Base-by-base conservation (phyloP, 2,888 invertebrate species). In the Cistogaster globosa region DNA sequence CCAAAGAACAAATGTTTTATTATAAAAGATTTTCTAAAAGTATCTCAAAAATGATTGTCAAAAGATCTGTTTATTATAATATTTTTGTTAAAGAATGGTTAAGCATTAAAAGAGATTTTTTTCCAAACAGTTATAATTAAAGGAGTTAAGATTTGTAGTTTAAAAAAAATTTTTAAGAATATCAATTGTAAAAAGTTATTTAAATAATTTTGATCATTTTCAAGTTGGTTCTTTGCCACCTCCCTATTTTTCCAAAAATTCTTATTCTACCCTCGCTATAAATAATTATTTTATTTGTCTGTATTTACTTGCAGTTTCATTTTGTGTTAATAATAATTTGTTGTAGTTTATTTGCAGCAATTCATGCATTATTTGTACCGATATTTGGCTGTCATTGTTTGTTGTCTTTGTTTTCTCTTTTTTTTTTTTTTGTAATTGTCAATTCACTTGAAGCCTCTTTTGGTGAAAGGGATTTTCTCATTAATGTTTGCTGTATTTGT, bases 311-410 rank as follows among this genome's bases (percentile, higher is more conserved):
- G 26, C 4, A 14, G n/a, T 20, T 42, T 12, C 1, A n/a, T 57
- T 62, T 71, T 71, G 45, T 55, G n/a, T 58, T 63, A 71, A 62
- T 78, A 32, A 32, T 32, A 4, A 4, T 2, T 71, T 45, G 62
- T 45, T 71, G 55, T 55, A 63, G 48, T 65, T 79, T 72, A 58
- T 32, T 79, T 57, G 57, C 77, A 77, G 48, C 65, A 63, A 32
- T 72, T 72, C 72, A 68, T 74, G 77, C 65, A 83, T 72, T 84
- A 79, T 84, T 84, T 84, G 83, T 57, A 55, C 32, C 6, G 6
- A 32, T 42, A 32, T 78, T 74, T 38, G 12, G 55, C 38, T 79
- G 63, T 62, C 65, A 75, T 75, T 78, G 63, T 83, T 68, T 67
- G 65, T 79, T 60, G 36, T 26, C 3, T 69, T 55, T 42, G 45